Evolutionary conservation across 2,888 invertebrate genomes (phyloP), one percentile per base, ranked within the genome.

Genomic region (Therioaphis trifolii): DNA sequence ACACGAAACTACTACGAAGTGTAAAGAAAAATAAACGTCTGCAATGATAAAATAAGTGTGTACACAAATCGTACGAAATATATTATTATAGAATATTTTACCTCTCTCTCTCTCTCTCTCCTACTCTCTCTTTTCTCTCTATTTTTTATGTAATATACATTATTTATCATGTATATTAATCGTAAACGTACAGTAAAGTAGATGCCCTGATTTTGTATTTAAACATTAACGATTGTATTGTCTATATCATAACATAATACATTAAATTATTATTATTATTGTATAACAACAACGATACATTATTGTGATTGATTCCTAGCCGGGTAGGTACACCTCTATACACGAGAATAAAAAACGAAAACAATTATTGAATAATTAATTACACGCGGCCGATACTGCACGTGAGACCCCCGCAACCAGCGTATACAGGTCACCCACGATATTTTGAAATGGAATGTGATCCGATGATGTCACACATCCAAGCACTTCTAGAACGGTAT

Each of bases 1-100:
- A 55, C 55, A 40, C 52, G 29, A 78, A 21, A 78, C 68, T 68
- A 78, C 40, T 68, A 78, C 40, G 68, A 68, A 69, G 68, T 79
- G 68, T 69, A 72, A 72, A 46, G 71, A 80, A 80, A 80, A 80
- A 72, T 72, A 80, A 35, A 79, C 21, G 58, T 61, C 46, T 21
- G 61, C 46, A 29, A 46, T 29, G 52, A 40, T 69, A 69, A 79
- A 69, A 79, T 69, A 79, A 2, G 27, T 21, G 18, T 71, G 15
- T 46, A 21, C 9, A 76, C 29, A 29, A 14, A 40, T 18, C 4
- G 18, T 78, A 78, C 18, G 77, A 78, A 78, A 78, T 7, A 35
- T 35, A 35, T 35, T 35, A 35, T 35, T 40, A 77, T 77, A 77
- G 21, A 77, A 52, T 68, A 68, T 77, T 14, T 61, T 58, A n/a